Percentiles rank a stretch among this genome's conserved stretches.
phyloP scores from a whole-genome alignment of 2,888 invertebrate species.

The Salpingus planirostris region DNA sequence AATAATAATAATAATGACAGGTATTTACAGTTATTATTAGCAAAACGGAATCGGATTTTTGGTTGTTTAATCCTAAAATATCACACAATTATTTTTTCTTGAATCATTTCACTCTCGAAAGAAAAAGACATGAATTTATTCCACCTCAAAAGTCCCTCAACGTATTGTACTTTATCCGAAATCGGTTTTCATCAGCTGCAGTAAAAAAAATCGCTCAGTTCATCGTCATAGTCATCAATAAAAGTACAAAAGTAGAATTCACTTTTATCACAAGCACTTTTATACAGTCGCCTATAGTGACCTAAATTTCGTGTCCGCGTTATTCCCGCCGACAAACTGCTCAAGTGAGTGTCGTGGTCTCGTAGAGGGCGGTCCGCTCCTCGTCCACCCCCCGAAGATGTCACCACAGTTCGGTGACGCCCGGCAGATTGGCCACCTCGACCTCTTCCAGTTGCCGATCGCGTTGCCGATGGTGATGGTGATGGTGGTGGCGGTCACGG shows the following conservation, averaged over 20 bases:
- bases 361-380: constrained; percentile 42
- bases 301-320: constrained; percentile 28
- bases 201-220: constrained; percentile 25
- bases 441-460: constrained; percentile 43
- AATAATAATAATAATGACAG: too few relatives aligned
- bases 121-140: too few relatives aligned
- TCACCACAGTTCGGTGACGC: constrained; percentile 65
- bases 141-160: too few relatives aligned
- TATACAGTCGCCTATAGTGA: constrained; percentile 14
- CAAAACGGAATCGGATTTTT: too few relatives aligned
- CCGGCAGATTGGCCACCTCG: constrained; percentile 52
- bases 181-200: too few relatives aligned
- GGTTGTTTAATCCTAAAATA: too few relatives aligned
- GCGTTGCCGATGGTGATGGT: too few relatives aligned
- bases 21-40: constrained; percentile 34
- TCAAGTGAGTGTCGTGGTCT: constrained; percentile 33
- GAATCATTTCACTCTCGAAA: too few relatives aligned
- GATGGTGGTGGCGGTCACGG: too few relatives aligned
- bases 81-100: too few relatives aligned
- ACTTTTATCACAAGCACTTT: constrained; percentile 25
- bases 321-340: constrained; percentile 47
- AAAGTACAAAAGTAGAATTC: constrained; percentile 25
- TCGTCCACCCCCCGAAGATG: constrained; percentile 49
- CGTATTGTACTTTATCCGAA: too few relatives aligned
- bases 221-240: too few relatives aligned